phyloP scores from a whole-genome alignment of 2,113 vertebrate genomes.

The Leptodactylus fuscus region DNA sequence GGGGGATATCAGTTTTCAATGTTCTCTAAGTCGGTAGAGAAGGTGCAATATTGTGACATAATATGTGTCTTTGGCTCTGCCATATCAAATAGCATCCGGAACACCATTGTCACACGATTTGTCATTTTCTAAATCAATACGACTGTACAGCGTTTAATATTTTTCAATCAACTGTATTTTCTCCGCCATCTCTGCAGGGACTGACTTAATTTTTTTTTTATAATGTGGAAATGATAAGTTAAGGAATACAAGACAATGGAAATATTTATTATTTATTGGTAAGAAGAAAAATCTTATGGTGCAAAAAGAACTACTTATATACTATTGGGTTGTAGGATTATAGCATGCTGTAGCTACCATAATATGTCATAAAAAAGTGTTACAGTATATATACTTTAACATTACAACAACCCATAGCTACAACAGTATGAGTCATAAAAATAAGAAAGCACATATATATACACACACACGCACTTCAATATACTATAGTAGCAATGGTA shows the following conservation, averaged over 20 bases:
- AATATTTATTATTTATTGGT: neutral
- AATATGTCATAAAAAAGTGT: too few relatives aligned
- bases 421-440: too few relatives aligned
- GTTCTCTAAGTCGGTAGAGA: slow-evolving; percentile 11
- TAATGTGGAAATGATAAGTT: slow-evolving; percentile 3
- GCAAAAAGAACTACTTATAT: neutral
- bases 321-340: neutral
- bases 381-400: too few relatives aligned
- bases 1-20: slow-evolving; percentile 44
- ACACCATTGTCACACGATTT: slow-evolving; percentile 40
- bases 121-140: slow-evolving; percentile 51
- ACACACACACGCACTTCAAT: too few relatives aligned
- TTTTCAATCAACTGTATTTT: slow-evolving; percentile 17
- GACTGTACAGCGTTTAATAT: slow-evolving; percentile 22
- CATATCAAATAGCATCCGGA: slow-evolving; percentile 43
- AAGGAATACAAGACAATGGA: neutral
- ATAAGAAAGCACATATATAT: too few relatives aligned
- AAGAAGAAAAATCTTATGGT: neutral
- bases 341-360: neutral
- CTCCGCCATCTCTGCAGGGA: neutral
- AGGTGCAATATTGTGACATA: slow-evolving; percentile 57
- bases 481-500: too few relatives aligned
- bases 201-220: slow-evolving; percentile 3
- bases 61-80: slow-evolving; percentile 24
- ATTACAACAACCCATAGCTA: too few relatives aligned